phyloP scores from a whole-genome alignment of 2,888 invertebrate species.

The Lasioglossum vierecki region DNA sequence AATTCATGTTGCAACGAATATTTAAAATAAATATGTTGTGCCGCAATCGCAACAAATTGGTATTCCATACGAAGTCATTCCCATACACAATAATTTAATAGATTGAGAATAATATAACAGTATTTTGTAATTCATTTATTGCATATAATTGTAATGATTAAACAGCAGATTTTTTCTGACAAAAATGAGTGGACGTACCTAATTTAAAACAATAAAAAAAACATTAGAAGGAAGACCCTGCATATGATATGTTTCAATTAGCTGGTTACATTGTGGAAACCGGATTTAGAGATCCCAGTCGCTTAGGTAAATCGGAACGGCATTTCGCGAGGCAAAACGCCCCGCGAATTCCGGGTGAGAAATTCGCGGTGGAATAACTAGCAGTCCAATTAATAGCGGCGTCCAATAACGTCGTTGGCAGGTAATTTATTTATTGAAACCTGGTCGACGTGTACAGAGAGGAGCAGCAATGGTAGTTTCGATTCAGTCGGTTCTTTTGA shows the following conservation, averaged over 20 bases:
- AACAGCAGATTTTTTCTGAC: neutral
- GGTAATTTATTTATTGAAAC: slow-evolving; percentile 32
- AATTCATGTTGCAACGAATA: neutral
- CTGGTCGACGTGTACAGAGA: neutral
- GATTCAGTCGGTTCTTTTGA: slow-evolving; percentile 4
- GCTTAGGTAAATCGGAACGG: neutral
- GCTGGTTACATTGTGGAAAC: neutral
- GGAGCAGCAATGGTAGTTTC: neutral
- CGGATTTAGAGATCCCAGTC: neutral
- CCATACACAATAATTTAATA: neutral
- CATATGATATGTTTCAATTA: neutral
- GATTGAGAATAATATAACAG: neutral
- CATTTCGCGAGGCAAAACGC: neutral
- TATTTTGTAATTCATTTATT: neutral
- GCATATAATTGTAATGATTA: too few relatives aligned
- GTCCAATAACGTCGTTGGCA: neutral
- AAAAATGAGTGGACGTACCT: too few relatives aligned
- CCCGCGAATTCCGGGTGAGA: neutral
- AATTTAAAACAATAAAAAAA: neutral
- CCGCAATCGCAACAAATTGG: neutral
- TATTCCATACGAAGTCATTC: neutral
- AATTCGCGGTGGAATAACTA: neutral
- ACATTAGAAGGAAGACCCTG: too few relatives aligned
- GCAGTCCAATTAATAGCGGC: slow-evolving; percentile 28
- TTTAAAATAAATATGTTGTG: neutral